Conservation (phyloP, 1,140 invertebrate species). For the Hyles vespertilio region DNA sequence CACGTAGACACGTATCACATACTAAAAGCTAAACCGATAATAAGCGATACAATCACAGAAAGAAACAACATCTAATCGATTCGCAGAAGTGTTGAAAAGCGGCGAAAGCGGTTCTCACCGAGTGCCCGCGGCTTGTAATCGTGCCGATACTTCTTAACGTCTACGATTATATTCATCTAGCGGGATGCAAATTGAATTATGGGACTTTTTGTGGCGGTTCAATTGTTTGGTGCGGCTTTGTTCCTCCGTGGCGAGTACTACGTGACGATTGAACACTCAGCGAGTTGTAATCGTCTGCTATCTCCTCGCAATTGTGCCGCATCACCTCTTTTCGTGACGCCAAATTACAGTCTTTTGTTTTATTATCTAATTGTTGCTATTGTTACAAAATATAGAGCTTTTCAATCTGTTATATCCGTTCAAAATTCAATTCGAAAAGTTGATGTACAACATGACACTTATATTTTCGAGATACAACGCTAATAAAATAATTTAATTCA, state of each 20-base stretch:
- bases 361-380: conserved; percentile 68
- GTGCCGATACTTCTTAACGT: conserved; percentile 43
- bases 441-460: too few species aligned
- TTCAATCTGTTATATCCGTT: not conserved
- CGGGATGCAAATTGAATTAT: conserved; percentile 74
- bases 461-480: too few species aligned
- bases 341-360: conserved; percentile 68
- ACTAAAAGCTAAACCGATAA: not conserved
- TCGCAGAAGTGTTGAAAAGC: conserved; percentile 68
- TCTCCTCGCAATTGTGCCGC: conserved; percentile 53
- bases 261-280: conserved; percentile 68
- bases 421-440: too few species aligned
- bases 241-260: conserved; percentile 60
- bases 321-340: conserved; percentile 47
- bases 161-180: conserved; percentile 58
- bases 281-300: conserved; percentile 54
- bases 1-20: too few species aligned
- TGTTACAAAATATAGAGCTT: conserved; percentile 36
- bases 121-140: conserved; percentile 45
- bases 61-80: conserved; percentile 58
- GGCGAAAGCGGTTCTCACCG: conserved; percentile 66
- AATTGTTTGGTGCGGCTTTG: conserved; percentile 68
- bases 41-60: conserved; percentile 26
- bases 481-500: too few species aligned
- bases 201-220: conserved; percentile 65